Conservation (phyloP, 2,797 vertebrate species). For the Alcedo quadribrachys region DNA sequence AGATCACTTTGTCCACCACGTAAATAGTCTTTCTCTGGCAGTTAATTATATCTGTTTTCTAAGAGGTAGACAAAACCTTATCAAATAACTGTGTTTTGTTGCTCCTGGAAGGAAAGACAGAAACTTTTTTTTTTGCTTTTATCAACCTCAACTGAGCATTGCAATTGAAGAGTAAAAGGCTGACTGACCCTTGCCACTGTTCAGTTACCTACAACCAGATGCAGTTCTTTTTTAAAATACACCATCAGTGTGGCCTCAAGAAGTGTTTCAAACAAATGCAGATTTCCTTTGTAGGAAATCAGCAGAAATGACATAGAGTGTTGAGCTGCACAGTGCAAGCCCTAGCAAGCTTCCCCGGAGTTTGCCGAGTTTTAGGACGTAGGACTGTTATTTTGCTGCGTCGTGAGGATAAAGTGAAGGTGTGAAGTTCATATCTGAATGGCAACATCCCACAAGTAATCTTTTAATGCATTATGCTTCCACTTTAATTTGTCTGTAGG, state of each 20-base stretch:
- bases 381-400: constrained; percentile 30
- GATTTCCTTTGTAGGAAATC: not conserved
- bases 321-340: not conserved
- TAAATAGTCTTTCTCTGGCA: not conserved
- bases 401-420: constrained; percentile 56
- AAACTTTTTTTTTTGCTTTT: not conserved
- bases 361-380: not conserved
- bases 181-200: not conserved
- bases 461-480: constrained; percentile 51
- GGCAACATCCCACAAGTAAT: constrained; percentile 61
- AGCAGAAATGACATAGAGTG: not conserved
- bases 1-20: not conserved
- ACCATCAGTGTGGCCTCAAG: not conserved
- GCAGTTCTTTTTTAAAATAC: not conserved
- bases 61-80: not conserved
- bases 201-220: not conserved
- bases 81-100: not conserved
- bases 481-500: constrained; percentile 52
- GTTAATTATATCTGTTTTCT: not conserved
- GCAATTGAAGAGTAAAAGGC: not conserved
- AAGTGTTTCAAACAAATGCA: not conserved
- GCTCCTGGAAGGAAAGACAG: not conserved
- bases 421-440: constrained; percentile 64
- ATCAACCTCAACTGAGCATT: not conserved
- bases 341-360: not conserved